Conservation (phyloP, 2,113 vertebrate species). For the Myrmecobius fasciatus region DNA sequence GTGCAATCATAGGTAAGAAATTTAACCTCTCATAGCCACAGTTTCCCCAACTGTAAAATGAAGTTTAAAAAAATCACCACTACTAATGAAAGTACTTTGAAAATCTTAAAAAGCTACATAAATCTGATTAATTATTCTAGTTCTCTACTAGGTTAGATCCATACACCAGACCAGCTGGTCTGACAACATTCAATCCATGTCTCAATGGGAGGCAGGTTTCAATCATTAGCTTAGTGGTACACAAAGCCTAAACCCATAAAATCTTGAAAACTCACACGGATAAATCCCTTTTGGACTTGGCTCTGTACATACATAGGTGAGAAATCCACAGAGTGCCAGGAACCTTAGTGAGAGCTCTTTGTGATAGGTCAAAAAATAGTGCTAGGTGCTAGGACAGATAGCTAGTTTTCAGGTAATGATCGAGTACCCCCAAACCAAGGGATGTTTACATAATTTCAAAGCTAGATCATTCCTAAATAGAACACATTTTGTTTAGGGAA, state of each 20-base stretch:
- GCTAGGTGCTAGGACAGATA: slow-evolving; percentile 5
- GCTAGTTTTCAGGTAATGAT: neutral
- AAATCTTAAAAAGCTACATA: neutral
- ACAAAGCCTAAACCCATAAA: neutral
- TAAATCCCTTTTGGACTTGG: neutral
- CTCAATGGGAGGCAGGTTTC: neutral
- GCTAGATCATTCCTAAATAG: slow-evolving; percentile 28
- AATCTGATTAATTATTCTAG: neutral
- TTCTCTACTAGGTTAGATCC: neutral
- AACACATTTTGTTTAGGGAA: slow-evolving; percentile 37
- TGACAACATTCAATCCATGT: neutral
- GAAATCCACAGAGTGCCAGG: neutral
- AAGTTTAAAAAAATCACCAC: neutral
- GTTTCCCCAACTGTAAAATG: neutral
- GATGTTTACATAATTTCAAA: slow-evolving; percentile 65
- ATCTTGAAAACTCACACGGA: neutral
- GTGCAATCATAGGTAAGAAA: neutral
- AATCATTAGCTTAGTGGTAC: neutral
- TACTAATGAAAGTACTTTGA: neutral
- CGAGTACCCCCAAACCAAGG: neutral
- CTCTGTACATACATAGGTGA: neutral
- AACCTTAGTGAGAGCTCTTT: neutral
- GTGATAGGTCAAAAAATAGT: neutral
- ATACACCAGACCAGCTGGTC: neutral
- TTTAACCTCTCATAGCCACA: neutral